Conservation (phyloP, 2,888 invertebrate genomes). For the Cerceris ruficornis region DNA sequence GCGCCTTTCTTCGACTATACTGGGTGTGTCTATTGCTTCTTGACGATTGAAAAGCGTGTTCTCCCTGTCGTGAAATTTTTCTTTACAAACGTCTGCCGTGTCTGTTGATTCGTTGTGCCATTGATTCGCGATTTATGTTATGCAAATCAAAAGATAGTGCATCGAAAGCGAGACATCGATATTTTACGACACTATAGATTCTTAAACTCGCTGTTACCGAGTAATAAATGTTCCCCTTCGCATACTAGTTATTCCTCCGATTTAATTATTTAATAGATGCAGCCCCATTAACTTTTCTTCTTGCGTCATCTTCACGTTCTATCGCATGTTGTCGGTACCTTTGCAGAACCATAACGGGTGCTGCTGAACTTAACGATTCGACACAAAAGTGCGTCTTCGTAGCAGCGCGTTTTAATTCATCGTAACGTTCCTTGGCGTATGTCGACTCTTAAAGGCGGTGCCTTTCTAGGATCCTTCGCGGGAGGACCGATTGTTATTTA, state of each 20-base stretch:
- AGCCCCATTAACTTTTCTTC: constrained; percentile 5
- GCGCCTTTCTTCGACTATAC: constrained; percentile 37
- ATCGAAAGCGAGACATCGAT: no score
- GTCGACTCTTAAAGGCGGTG: constrained; percentile 4
- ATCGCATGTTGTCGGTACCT: constrained; percentile 21
- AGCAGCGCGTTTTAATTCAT: constrained; percentile 43
- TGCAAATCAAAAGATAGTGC: no score
- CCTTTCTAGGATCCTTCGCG: constrained; percentile 15
- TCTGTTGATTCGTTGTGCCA: no score
- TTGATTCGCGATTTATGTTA: no score
- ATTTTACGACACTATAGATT: no score
- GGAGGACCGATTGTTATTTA: neutral
- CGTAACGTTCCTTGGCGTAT: neutral
- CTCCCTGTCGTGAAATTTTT: neutral
- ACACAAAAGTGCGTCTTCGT: constrained; percentile 19
- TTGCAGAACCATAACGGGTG: constrained; percentile 37
- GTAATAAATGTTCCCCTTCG: neutral
- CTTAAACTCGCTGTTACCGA: no score
- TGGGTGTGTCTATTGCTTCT: constrained; percentile 56
- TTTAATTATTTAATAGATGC: neutral
- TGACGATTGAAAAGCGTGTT: constrained; percentile 53
- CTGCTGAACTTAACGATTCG: constrained; percentile 32
- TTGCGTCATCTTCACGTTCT: constrained; percentile 11
- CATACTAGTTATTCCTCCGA: neutral
- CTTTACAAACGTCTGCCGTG: neutral